Evolutionary conservation across 1,140 invertebrate genomes (phyloP), one percentile per base, ranked within the genome.

Genomic region (Neomicropteryx cornuta): DNA sequence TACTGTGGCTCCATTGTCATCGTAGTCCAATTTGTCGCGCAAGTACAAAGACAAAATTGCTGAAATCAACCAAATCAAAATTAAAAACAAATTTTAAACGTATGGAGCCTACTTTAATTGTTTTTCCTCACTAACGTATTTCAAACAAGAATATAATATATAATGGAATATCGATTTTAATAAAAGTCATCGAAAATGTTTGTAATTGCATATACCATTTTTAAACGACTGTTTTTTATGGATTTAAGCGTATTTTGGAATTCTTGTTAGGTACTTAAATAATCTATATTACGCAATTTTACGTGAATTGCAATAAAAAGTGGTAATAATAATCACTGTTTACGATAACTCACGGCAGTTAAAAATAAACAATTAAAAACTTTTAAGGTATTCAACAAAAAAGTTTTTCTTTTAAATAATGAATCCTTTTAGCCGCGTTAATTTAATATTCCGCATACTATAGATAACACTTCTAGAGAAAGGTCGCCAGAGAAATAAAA

Each of bases 11-110:
- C 62, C 61, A 21, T 81, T 67, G 38, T 83, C 73, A 2, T 50
- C 50, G 43, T 79, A 88, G 0, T 60, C 46, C 5, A 93, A 62
- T 29, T 80, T 72, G 20, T 80, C 72, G 2, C 63, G 68, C 5
- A 94, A 65, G 60, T 93, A 95, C 2, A 94, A 53, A 1, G 80
- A 75, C 27, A 95, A 66, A 41, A 94, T 79, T 4, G 87, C 87
- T 92, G 66, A 43, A 76, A 73, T 11, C 39, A 11, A 13, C 14
- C 35, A 18, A 27, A 38, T 20, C 16, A 38, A 20, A 20, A 20
- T 31, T 37, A 18, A 29, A 40, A 27, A 8, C 13, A 27, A 13
- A 8, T 27, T 8, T 27, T 27, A 27, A 27, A 27, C 13, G 23
- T 8, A 8, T 27, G 13, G 8, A 27, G 8, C 23, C 13, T 8